Evolutionary conservation across 92 coral and sea anemone species (phyloP).

Genomic region (Palythoa heliodiscus): DNA sequence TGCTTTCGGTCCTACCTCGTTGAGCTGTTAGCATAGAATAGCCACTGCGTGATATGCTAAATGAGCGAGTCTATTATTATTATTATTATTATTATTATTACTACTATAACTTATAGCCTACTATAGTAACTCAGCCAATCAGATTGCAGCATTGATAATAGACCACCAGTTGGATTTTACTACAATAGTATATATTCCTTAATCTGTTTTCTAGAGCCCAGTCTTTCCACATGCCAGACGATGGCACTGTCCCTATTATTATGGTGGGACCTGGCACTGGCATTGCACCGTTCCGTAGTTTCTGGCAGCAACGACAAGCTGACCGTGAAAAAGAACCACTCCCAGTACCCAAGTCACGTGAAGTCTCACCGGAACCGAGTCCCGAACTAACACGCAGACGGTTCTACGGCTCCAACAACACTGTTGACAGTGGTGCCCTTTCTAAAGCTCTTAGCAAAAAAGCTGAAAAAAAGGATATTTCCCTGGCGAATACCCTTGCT

Average conservation of each 20-base stretch:
- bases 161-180: too few species aligned
- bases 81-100: background rate
- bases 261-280: constrained; percentile 99
- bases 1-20: too few species aligned
- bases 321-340: constrained; percentile 61
- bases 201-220: constrained; percentile 70
- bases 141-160: too few species aligned
- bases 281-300: constrained; percentile 97
- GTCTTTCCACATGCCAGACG: constrained; percentile 96
- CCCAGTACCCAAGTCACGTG: constrained; percentile 50
- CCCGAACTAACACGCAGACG: constrained; percentile 44
- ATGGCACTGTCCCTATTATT: constrained; percentile 78
- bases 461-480: constrained; percentile 3
- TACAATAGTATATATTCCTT: background rate
- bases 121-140: too few species aligned
- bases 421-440: background rate
- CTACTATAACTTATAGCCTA: too few species aligned
- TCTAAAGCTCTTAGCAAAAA: background rate
- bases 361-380: constrained; percentile 54
- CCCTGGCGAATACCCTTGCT: constrained; percentile 1
- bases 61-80: too few species aligned
- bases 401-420: background rate
- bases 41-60: too few species aligned
- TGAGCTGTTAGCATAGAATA: too few species aligned
- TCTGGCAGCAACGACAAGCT: constrained; percentile 96